Evolutionary conservation across 2,797 vertebrate species (phyloP).

Genomic region (Trachops cirrhosus): DNA sequence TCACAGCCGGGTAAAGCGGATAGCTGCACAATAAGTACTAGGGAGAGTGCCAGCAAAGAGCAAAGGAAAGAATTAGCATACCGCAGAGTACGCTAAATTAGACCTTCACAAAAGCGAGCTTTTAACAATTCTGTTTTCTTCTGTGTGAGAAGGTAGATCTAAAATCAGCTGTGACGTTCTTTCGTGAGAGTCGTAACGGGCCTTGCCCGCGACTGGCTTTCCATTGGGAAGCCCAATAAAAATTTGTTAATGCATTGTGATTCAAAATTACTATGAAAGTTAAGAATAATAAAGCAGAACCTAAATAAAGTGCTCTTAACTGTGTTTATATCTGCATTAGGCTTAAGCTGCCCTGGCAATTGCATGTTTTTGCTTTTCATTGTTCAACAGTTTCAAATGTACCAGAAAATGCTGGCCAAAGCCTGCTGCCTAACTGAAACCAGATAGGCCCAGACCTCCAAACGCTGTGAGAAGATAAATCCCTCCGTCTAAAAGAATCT

Average conservation of each 20-base stretch:
- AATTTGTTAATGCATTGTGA: slow-evolving; percentile 76
- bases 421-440: slow-evolving; percentile 78
- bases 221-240: slow-evolving; percentile 76
- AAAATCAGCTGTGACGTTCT: slow-evolving; percentile 60
- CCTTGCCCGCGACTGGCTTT: slow-evolving; percentile 63
- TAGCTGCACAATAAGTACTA: neutral
- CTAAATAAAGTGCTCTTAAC: slow-evolving; percentile 76
- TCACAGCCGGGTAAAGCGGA: neutral
- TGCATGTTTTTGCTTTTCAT: slow-evolving; percentile 75
- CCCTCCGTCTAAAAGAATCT: slow-evolving; percentile 68
- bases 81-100: slow-evolving; percentile 50
- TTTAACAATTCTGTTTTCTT: slow-evolving; percentile 65
- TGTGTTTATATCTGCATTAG: slow-evolving; percentile 77
- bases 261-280: slow-evolving; percentile 73
- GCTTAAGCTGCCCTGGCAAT: slow-evolving; percentile 56
- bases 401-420: slow-evolving; percentile 76
- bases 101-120: slow-evolving; percentile 54
- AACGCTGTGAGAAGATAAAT: slow-evolving; percentile 63
- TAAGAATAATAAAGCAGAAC: slow-evolving; percentile 71
- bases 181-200: slow-evolving; percentile 68
- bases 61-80: slow-evolving; percentile 16
- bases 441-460: slow-evolving; percentile 73
- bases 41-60: neutral
- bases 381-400: slow-evolving; percentile 78
- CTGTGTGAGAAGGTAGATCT: slow-evolving; percentile 63